Evolutionary conservation across 2,888 invertebrate species (phyloP), one percentile per base, ranked within the genome.

Genomic region (Belgica antarctica): DNA sequence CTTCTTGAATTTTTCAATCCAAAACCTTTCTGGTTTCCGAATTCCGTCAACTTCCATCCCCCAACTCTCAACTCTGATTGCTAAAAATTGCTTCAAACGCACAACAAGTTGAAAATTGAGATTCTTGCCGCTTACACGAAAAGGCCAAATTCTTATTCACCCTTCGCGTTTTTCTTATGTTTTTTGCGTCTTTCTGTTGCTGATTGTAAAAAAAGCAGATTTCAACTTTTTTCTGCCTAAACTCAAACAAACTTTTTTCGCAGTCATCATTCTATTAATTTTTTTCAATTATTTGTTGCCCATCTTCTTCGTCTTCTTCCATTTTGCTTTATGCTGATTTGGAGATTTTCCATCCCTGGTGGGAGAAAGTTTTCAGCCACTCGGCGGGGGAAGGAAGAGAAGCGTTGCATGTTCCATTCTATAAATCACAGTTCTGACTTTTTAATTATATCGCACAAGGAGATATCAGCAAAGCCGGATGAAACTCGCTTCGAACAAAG

Each of bases 221-320:
- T 41, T n/a, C 4, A 41, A 41, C 41, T 41, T 41, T 41, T 34
- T 12, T 34, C 34, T 34, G 7, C 34, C 34, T n/a, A n/a, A n/a
- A 34, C 7, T 12, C 34, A 22, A 36, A 41, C n/a, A n/a, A 63
- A 65, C 46, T 46, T 65, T 65, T 41, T 25, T 15, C 46, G 24
- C 15, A 65, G 65, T 65, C 65, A 41, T 65, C 65, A 25, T 66
- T 66, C 47, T 66, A 66, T 66, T 47, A 66, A 47, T 47, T 66
- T 66, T n/a, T 66, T 66, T 66, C 65, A 66, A 66, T 66, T 66
- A 66, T 63, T 63, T 34, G 63, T 24, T 63, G 63, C 63, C 63
- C 36, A 63, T 63, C 36, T 63, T 62, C 25, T 61, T 34, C 19
- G 17, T 63, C n/a, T 15, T 41, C 41, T 41, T 27, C 41, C 65